Conservation (phyloP, 2,888 invertebrate species). For the Tipula confusa region DNA sequence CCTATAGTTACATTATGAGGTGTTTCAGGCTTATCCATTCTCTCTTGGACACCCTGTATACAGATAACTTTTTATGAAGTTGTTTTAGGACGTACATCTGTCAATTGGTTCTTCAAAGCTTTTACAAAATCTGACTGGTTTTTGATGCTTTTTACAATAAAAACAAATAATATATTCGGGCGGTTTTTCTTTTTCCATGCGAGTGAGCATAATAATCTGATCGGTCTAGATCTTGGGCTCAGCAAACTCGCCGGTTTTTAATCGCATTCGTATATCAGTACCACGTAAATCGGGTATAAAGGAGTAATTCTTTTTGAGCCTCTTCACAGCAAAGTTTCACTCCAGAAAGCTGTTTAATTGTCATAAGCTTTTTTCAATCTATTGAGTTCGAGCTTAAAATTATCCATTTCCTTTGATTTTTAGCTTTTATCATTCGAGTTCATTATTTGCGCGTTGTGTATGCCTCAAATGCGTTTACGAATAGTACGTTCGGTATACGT, state of each 20-base stretch:
- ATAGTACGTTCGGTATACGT: slow-evolving; percentile 78
- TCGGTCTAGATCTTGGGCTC: slow-evolving; percentile 60
- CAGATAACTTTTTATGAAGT: too few relatives aligned
- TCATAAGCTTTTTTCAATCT: slow-evolving; percentile 68
- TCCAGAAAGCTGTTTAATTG: slow-evolving; percentile 73
- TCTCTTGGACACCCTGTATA: too few relatives aligned
- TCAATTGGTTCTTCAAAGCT: too few relatives aligned
- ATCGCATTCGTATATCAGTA: slow-evolving; percentile 62
- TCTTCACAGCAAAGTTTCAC: slow-evolving; percentile 73
- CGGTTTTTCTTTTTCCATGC: slow-evolving; percentile 61
- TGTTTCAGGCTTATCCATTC: too few relatives aligned
- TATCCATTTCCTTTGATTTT: slow-evolving; percentile 76
- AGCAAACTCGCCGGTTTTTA: slow-evolving; percentile 46
- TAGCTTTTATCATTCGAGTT: slow-evolving; percentile 78
- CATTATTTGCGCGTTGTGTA: slow-evolving; percentile 77
- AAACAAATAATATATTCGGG: slow-evolving; percentile 38
- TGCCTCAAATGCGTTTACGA: slow-evolving; percentile 84
- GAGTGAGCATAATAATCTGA: slow-evolving; percentile 66
- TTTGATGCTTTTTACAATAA: too few relatives aligned
- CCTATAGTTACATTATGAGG: too few relatives aligned
- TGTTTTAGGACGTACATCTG: too few relatives aligned
- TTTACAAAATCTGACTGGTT: too few relatives aligned
- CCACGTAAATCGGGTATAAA: slow-evolving; percentile 71
- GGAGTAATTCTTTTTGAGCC: slow-evolving; percentile 67
- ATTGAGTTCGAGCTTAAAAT: slow-evolving; percentile 68